Base-by-base conservation (phyloP, 2,797 vertebrate species). In the Neomorphus geoffroyi region DNA sequence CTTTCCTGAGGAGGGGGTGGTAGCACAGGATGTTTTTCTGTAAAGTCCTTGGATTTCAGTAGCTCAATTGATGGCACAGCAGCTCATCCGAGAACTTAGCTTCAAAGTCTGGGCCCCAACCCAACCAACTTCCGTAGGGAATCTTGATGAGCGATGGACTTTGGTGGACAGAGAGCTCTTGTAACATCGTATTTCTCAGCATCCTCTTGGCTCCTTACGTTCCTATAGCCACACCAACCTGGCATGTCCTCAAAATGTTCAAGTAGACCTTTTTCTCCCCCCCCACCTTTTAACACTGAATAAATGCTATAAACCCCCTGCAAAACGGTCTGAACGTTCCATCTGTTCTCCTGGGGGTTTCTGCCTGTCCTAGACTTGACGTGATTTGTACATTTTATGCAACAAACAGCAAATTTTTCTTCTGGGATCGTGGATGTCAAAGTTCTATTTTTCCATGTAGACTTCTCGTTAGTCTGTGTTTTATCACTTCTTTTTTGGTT, bases 371-470 rank as follows among this genome's bases (percentile, higher is more conserved):
- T 41, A 41, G 39, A 41, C 39, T 41, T 41, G 39, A 41, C 14
- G 39, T 14, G 39, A 41, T 99, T 99, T 99, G 99, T 99, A 99
- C 98, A 99, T 99, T 99, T 98, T 99, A 99, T 99, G 99, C 99
- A 99, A 99, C 98, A 98, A 99, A 99, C 98, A 98, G 97, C 98
- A 98, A 99, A 98, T 98, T 98, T 98, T 99, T 99, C 99, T 99
- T 99, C 99, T 99, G 98, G 98, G 98, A 98, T 98, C 96, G 98
- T 99, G 99, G 99, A 99, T 98, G 99, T 99, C 99, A 99, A 99
- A 99, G 98, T 99, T 99, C 98, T 99, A 99, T 99, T 99, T 99
- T 99, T 99, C 99, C 99, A 99, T 99, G 99, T 99, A 99, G 98
- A 98, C 98, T 98, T 41, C 98, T 99, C 98, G 98, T 99, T 99